These are phyloP conservation scores for Heliconius aoede DNA, from an alignment of 2,888 invertebrate genomes.

Conservation along the genomic window DNA sequence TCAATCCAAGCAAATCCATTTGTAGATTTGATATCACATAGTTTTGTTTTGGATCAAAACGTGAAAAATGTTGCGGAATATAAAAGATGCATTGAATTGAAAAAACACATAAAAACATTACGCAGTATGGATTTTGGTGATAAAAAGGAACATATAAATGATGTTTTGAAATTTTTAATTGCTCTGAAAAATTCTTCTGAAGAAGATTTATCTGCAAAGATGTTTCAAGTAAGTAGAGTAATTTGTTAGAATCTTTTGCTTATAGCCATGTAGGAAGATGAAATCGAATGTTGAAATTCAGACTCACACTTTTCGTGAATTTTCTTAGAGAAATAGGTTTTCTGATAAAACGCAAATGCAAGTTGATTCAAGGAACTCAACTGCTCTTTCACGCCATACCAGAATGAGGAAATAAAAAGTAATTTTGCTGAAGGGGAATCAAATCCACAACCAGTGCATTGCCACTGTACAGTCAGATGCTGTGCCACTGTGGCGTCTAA, in stretches of 20 bases:
- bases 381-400: too few relatives aligned
- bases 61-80: slow-evolving; percentile 72
- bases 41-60: slow-evolving; percentile 64
- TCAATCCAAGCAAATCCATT: slow-evolving; percentile 62
- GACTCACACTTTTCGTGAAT: not conserved
- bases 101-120: slow-evolving; percentile 62
- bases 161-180: slow-evolving; percentile 64
- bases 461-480: too few relatives aligned
- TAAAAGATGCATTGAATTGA: slow-evolving; percentile 65
- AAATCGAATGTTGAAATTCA: not conserved
- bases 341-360: too few relatives aligned
- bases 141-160: slow-evolving; percentile 59
- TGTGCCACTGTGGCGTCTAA: too few relatives aligned
- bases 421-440: too few relatives aligned
- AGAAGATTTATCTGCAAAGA: slow-evolving; percentile 63
- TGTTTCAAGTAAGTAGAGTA: slow-evolving; percentile 65
- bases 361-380: too few relatives aligned
- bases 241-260: not conserved
- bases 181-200: slow-evolving; percentile 64
- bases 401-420: too few relatives aligned
- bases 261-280: not conserved
- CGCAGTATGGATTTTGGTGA: slow-evolving; percentile 63
- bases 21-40: slow-evolving; percentile 68
- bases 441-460: too few relatives aligned
- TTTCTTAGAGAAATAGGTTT: too few relatives aligned